A percentile compares a stretch with the other conserved stretches of the same genome.
Evolutionary conservation across 2,888 invertebrate genomes (phyloP).

Genomic region (Hecatera dysodea): DNA sequence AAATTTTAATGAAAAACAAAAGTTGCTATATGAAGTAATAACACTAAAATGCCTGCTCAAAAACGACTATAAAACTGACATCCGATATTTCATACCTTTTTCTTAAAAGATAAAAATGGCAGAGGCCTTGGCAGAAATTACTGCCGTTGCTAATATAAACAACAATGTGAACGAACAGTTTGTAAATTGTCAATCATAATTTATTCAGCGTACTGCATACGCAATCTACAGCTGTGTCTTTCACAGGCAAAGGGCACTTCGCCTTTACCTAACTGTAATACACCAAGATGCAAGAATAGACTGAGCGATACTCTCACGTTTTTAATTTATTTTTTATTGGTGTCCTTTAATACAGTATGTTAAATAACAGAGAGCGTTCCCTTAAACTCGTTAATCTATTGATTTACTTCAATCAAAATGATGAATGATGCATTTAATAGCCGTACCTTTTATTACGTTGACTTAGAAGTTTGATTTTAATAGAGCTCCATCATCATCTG

Average conservation of each 20-base stretch:
- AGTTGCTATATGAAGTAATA: too few relatives aligned
- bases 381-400: too few relatives aligned
- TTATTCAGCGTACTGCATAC: neutral
- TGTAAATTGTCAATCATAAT: conserved; percentile 11
- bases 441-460: too few relatives aligned
- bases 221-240: conserved; percentile 17
- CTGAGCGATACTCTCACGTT: neutral
- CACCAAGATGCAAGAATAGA: neutral
- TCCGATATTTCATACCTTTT: neutral
- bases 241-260: conserved; percentile 1
- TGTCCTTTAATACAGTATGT: too few relatives aligned
- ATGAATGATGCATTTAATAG: too few relatives aligned
- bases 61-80: neutral
- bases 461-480: too few relatives aligned
- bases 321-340: too few relatives aligned
- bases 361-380: too few relatives aligned
- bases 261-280: neutral
- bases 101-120: neutral
- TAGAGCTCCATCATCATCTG: too few relatives aligned
- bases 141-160: neutral
- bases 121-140: neutral
- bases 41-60: too few relatives aligned
- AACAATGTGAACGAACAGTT: conserved; percentile 10
- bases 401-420: too few relatives aligned
- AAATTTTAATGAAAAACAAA: too few relatives aligned